Base-by-base conservation (phyloP, 53 echinoderm and acorn worm genomes). In the Glandiceps talaboti region DNA sequence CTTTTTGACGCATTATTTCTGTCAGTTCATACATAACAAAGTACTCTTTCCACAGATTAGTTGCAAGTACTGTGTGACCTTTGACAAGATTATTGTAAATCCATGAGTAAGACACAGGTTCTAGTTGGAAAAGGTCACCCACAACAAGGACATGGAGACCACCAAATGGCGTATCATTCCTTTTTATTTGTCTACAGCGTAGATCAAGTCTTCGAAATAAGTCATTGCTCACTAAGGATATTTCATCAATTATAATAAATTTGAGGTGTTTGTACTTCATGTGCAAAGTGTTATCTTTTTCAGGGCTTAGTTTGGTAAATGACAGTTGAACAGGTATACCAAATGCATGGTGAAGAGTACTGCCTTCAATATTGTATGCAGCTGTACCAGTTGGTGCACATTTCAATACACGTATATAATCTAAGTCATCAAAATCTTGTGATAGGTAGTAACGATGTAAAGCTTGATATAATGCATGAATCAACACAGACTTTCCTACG, bases 91-190 rank as follows among this genome's bases (percentile, higher is more conserved):
- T 32, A 31, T 80, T 75, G 33, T 83, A 86, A 28, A 87, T 79
- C 87, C 85, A 87, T 30, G 31, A 30, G 73, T 90, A 78, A 28
- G 78, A 76, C 25, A 90, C 87, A 32, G 90, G 87, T 30, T 90
- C 33, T 0, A 87, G 80, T 76, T 90, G 90, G 32, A 90, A 90
- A 32, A 90, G 82, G 77, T 86, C 90, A 31, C 90, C 86, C 81
- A 85, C 83, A 77, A 33, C 77, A 29, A 90, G 26, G 25, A 90
- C 81, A 78, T 75, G 80, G 27, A 90, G 73, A 25, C 90, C 87
- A 29, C 85, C 85, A 90, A 90, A 87, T 73, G 79, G 30, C 0
- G 30, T 72, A 14, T 79, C 81, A 14, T 25, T 87, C 0, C 85
- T 84, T 33, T 82, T 76, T 30, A 90, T 84, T 30, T 90, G 73